Base-by-base conservation (phyloP, 2,113 vertebrate genomes). In the Baryphthengus martii region DNA sequence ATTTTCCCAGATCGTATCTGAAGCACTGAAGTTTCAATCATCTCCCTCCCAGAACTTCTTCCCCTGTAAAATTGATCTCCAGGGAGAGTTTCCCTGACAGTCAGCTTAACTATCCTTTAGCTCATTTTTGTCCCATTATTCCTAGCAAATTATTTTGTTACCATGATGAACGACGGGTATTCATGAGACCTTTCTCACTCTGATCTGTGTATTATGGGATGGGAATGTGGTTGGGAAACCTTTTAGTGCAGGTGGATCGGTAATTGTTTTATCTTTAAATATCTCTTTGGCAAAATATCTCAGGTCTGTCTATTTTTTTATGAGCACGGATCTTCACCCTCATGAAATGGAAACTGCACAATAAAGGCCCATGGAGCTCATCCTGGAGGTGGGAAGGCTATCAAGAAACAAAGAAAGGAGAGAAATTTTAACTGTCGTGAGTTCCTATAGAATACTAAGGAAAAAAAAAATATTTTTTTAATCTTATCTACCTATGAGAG, bases 51-150 rank as follows among this genome's bases (percentile, higher is more conserved):
- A 63, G 65, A 81, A 65, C 29, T 37, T 77, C 83, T 81, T 74
- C 71, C 29, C 33, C 71, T 66, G 70, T 49, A 88, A 90, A 88
- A 88, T 7, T 74, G 59, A 68, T 88, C 90, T 71, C 79, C 26
- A 55, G 67, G 44, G 79, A 91, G 40, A 78, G 14, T 44, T 94
- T 63, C 39, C 37, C 62, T 84, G 89, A 49, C 73, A 80, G 35
- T 70, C 35, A 17, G 9, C n/a, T 75, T 65, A 76, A 89, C 82
- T 24, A 73, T 55, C 77, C 61, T 42, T 80, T 71, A 56, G 39
- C 65, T 93, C 70, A 24, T 79, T 86, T 90, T 88, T 80, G 68
- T 83, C 81, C 68, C 89, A 78, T 94, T 92, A 86, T 63, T 61
- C 52, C 72, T 25, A 44, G 52, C 35, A 89, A 75, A 85, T 89